Evolutionary conservation across 2,113 vertebrate species (phyloP).

Genomic region (Empidonax alnorum): DNA sequence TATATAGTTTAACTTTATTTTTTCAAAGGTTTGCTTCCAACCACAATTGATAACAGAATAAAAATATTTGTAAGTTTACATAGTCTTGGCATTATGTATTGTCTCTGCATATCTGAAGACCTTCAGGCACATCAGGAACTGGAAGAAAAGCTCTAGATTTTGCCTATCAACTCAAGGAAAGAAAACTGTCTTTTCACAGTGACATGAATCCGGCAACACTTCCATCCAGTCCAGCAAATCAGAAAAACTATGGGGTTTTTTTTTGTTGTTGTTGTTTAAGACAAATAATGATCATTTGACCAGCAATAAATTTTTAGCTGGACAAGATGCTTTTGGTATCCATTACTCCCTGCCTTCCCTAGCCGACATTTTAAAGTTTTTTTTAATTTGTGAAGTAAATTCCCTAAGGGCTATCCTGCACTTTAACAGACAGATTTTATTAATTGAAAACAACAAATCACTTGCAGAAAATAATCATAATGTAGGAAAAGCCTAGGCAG

Average conservation of each 20-base stretch:
- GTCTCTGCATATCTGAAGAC: background rate
- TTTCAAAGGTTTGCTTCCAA: background rate
- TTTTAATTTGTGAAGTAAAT: slow-evolving; percentile 68
- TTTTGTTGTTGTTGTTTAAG: background rate
- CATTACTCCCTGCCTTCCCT: background rate
- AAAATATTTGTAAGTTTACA: background rate
- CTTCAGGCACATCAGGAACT: background rate
- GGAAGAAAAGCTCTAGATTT: background rate
- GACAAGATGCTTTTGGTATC: slow-evolving; percentile 30
- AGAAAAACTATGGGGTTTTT: background rate
- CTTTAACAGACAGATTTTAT: slow-evolving; percentile 69
- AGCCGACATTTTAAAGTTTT: slow-evolving; percentile 43
- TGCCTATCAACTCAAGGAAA: background rate
- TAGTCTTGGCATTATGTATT: background rate
- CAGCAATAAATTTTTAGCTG: background rate
- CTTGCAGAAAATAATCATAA: slow-evolving; percentile 67
- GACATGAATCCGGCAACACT: background rate
- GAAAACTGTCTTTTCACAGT: background rate
- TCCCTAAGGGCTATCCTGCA: slow-evolving; percentile 64
- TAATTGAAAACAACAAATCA: slow-evolving; percentile 77
- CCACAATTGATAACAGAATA: background rate
- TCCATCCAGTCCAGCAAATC: background rate
- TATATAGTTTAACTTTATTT: background rate
- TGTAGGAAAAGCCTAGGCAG: slow-evolving; percentile 56
- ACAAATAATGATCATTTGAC: slow-evolving; percentile 11